These are phyloP conservation scores for Xenopus tropicalis DNA, from an alignment of 2,113 vertebrate genomes.

Conservation along the genomic window UCB_Xtro_10.0 CM004446.2:90031501-90032000, in stretches of 20 bases:
- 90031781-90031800: not conserved
- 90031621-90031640: too few relatives aligned
- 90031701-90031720: constrained; percentile 35
- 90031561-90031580: too few relatives aligned
- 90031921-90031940: not conserved
- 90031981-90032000: not conserved
- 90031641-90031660: not conserved
- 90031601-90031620: too few relatives aligned
- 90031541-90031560: too few relatives aligned
- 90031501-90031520: too few relatives aligned
- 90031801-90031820: not conserved
- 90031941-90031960: not conserved
- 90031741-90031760: constrained; percentile 35
- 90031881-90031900: not conserved
- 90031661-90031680: constrained; percentile 27
- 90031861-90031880: not conserved
- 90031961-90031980: not conserved
- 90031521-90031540: too few relatives aligned
- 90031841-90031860: constrained; percentile 21
- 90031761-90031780: constrained; percentile 28
- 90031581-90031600: too few relatives aligned
- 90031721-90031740: constrained; percentile 13
- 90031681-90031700: constrained; percentile 30
- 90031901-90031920: not conserved
- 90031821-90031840: constrained; percentile 15